Evolutionary conservation across 2,797 vertebrate species (phyloP).

Genomic region (Dipus sagitta): DNA sequence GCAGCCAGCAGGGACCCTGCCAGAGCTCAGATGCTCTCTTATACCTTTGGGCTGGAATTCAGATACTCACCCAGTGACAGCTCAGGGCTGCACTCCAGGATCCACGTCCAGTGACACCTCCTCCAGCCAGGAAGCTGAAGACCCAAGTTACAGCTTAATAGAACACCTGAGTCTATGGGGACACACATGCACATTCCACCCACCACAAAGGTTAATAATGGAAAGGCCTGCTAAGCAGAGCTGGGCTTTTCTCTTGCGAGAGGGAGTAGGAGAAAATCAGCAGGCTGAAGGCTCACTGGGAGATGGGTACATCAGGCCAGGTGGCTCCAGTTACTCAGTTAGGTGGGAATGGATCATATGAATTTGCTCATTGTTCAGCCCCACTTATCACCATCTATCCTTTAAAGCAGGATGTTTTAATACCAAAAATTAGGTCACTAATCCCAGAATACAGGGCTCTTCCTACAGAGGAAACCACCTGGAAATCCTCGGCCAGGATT

Average conservation of each 20-base stretch:
- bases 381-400: not conserved
- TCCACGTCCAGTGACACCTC: too few species aligned
- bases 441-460: conserved; percentile 2
- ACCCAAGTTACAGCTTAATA: too few species aligned
- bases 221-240: not conserved
- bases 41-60: too few species aligned
- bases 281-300: not conserved
- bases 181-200: too few species aligned
- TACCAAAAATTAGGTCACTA: not conserved
- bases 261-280: not conserved
- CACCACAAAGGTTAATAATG: not conserved
- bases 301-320: not conserved
- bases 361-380: not conserved
- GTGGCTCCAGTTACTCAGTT: not conserved
- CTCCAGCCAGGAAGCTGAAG: too few species aligned
- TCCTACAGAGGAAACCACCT: not conserved
- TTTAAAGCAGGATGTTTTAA: not conserved
- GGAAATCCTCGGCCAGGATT: not conserved
- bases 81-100: too few species aligned
- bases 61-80: too few species aligned
- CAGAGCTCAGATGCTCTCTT: too few species aligned
- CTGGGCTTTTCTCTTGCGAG: not conserved
- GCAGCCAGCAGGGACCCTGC: too few species aligned
- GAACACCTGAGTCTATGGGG: too few species aligned
- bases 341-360: not conserved